Evolutionary conservation across 1,140 invertebrate genomes (phyloP).

Genomic region (Helicorthomorpha holstii): DNA sequence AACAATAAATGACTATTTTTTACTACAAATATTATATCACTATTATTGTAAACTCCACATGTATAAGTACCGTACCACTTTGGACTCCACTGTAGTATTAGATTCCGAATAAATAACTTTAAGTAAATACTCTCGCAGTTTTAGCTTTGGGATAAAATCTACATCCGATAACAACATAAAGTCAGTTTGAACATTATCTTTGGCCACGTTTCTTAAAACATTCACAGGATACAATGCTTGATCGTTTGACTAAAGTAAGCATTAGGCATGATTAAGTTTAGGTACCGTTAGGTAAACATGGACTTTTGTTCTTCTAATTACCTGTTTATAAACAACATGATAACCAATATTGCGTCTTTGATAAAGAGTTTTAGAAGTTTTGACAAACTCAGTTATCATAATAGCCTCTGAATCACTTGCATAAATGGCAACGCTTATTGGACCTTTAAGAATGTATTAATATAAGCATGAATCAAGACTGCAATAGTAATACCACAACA

Average conservation of each 20-base stretch:
- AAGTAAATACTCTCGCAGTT: not conserved
- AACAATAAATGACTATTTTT: not conserved
- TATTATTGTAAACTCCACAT: not conserved
- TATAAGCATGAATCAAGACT: too few relatives aligned
- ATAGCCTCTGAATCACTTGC: not conserved
- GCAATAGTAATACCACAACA: too few relatives aligned
- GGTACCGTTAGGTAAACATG: too few relatives aligned
- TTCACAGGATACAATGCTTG: not conserved
- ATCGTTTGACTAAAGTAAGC: too few relatives aligned
- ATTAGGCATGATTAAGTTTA: too few relatives aligned
- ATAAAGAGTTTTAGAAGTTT: not conserved
- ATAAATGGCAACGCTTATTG: not conserved
- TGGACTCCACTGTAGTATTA: not conserved
- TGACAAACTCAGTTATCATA: not conserved
- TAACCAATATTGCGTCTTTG: slow-evolving; percentile 56
- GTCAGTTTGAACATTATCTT: not conserved
- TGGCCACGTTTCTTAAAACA: not conserved
- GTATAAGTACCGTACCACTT: not conserved
- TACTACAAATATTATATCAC: not conserved
- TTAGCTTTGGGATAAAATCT: slow-evolving; percentile 1
- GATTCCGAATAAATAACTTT: not conserved
- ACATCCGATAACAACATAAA: not conserved
- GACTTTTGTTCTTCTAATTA: too few relatives aligned
- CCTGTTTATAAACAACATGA: slow-evolving; percentile 81
- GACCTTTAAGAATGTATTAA: too few relatives aligned